Base-by-base conservation (phyloP, 2,888 invertebrate genomes). In the Penaeus monodon region DNA sequence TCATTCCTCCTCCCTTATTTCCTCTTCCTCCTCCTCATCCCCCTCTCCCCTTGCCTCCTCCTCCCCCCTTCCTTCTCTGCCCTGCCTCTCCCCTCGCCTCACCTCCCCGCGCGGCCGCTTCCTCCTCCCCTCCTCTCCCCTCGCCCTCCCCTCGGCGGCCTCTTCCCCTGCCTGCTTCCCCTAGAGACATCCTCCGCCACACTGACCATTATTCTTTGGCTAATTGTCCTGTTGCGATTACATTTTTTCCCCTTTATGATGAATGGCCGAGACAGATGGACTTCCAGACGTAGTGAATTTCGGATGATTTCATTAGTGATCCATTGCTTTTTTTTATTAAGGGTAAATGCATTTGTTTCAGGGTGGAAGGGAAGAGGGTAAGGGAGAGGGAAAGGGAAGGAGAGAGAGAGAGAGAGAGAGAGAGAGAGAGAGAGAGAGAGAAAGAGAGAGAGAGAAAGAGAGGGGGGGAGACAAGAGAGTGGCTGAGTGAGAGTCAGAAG, bases 141-240 rank as follows among this genome's bases (percentile, higher is more conserved):
- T 79, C 64, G 17, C 63, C 49, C 64, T 27, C 64, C 63, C 64
- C 27, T 57, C 17, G 17, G 1, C 57, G 57, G 57, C 29, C 63
- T 79, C 64, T 64, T 33, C 49, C 64, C 64, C 49, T 27, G 24
- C 29, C 63, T 24, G 22, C 79, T 29, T 14, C 63, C 79, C 79
- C 79, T 2, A 22, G 79, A 79, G 79, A 79, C 63, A 64, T 33
- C 64, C 64, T n/a, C 24, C 17, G 64, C 79, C 79, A 49, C 64
- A 64, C 79, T 79, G 64, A 79, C 79, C 79, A 79, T 79, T 79
- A 79, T 79, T 79, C 79, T 79, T 63, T 64, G 79, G 49, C 64
- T 79, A 79, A 79, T 79, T 79, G 79, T 79, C 79, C 79, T n/a
- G 49, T 64, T 44, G 79, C 79, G 79, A 79, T 79, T 79, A 29